Base-by-base conservation (phyloP, 1,140 invertebrate genomes). In the Aphelenchoides fujianensis region DNA sequence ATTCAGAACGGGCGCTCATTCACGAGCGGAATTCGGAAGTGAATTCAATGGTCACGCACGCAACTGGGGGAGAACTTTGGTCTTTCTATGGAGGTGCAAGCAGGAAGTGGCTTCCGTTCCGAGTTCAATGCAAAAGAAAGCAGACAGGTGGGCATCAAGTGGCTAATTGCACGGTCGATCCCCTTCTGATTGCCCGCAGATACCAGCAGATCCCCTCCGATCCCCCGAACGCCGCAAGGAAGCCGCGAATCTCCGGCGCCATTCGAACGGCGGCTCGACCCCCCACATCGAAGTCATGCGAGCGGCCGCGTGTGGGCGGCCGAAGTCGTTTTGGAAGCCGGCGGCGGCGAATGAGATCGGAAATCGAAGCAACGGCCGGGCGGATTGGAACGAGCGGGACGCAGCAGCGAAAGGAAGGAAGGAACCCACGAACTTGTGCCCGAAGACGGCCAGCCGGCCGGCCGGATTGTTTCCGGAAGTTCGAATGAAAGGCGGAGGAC, bases 261-360 rank as follows among this genome's bases (percentile, higher is more conserved):
- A 48, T 48, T 48, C 12, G 41, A 48, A 48, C 41, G 12, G 41
- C 12, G 23, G 12, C 12, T 48, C 23, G 41, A 48, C 12, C 41
- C 23, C 12, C 12, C 12, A 48, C 12, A 48, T 12, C 41, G 41
- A n/a, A n/a, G n/a, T n/a, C n/a, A n/a, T n/a, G 41, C 12, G 41
- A 48, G 23, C 23, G 23, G 41, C 23, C 23, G 41, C 12, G 23
- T 16, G 23, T 48, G 23, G 23, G 23, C 41, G 41, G 23, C 12
- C 41, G 41, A 48, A 48, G 12, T 48, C n/a, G n/a, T n/a, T n/a
- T n/a, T n/a, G n/a, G n/a, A n/a, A n/a, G n/a, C n/a, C n/a, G n/a
- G n/a, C n/a, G n/a, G n/a, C n/a, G n/a, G n/a, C n/a, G 41, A 48
- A 48, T 48, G 41, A 48, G 41, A 48, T 48, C 41, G 41, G 23